A percentile compares a stretch with the other conserved stretches of the same genome.
Conservation (phyloP, 2,888 invertebrate species). For the Busseola fusca region DNA sequence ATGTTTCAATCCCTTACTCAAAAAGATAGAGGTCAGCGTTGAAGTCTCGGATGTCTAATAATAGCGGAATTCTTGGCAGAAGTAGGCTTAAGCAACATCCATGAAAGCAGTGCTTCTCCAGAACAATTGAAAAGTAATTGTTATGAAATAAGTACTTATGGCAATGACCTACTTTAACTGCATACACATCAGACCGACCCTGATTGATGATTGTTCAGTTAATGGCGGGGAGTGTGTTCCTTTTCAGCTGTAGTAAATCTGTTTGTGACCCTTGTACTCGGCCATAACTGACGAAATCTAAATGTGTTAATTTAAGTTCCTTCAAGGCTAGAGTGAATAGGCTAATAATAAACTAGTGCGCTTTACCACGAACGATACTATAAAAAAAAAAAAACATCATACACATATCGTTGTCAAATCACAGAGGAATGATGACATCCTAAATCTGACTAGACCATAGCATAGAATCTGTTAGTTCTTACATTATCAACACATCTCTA, state of each 20-base stretch:
- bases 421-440: background rate
- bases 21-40: background rate
- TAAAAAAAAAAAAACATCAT: too few species aligned
- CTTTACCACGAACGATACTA: too few species aligned
- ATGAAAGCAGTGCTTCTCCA: background rate
- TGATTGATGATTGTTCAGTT: slow-evolving; percentile 65
- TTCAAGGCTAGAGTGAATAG: too few species aligned
- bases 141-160: too few species aligned
- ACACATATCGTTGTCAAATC: background rate
- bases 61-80: background rate
- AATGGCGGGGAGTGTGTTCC: slow-evolving; percentile 47
- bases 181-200: too few species aligned
- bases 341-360: too few species aligned
- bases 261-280: slow-evolving; percentile 21
- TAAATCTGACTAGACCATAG: background rate
- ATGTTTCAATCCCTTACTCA: background rate
- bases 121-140: too few species aligned
- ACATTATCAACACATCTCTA: slow-evolving; percentile 36
- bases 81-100: background rate
- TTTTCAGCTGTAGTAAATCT: slow-evolving; percentile 34
- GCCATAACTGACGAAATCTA: background rate
- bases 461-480: slow-evolving; percentile 9
- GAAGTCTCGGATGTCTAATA: background rate
- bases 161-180: slow-evolving; percentile 48
- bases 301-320: too few species aligned